A percentile compares a stretch with the other conserved stretches of the same genome.
Conservation (phyloP, 1,140 invertebrate genomes). For the Pemphigus obesinymphae region DNA sequence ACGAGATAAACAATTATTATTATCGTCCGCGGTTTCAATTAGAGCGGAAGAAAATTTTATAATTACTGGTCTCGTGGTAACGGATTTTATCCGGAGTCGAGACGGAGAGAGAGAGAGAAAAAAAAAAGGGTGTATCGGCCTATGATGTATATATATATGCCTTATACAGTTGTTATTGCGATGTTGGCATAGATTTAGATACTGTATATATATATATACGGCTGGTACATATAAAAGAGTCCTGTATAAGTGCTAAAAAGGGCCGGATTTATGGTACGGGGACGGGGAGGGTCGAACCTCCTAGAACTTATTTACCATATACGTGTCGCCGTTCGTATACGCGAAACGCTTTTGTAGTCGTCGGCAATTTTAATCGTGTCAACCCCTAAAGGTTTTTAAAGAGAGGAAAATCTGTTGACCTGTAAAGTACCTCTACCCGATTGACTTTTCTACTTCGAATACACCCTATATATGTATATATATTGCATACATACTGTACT, state of each 20-base stretch:
- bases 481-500: neutral
- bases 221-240: neutral
- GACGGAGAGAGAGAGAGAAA: neutral
- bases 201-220: neutral
- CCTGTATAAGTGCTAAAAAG: neutral
- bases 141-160: too few relatives aligned
- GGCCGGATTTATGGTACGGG: neutral
- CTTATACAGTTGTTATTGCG: neutral
- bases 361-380: constrained; percentile 30
- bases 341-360: constrained; percentile 34
- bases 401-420: constrained; percentile 24
- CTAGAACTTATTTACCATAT: neutral
- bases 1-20: neutral
- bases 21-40: neutral
- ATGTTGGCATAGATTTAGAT: neutral
- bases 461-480: neutral
- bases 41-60: constrained; percentile 25
- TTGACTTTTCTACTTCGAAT: constrained; percentile 24
- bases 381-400: neutral
- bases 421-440: constrained; percentile 30
- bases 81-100: neutral
- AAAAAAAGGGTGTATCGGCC: too few relatives aligned
- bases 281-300: neutral
- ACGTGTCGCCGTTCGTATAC: neutral
- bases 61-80: neutral